These are phyloP conservation scores for Pocillopora grandis DNA, from an alignment of 92 coral and sea anemone genomes.

Conservation along the genomic window DNA sequence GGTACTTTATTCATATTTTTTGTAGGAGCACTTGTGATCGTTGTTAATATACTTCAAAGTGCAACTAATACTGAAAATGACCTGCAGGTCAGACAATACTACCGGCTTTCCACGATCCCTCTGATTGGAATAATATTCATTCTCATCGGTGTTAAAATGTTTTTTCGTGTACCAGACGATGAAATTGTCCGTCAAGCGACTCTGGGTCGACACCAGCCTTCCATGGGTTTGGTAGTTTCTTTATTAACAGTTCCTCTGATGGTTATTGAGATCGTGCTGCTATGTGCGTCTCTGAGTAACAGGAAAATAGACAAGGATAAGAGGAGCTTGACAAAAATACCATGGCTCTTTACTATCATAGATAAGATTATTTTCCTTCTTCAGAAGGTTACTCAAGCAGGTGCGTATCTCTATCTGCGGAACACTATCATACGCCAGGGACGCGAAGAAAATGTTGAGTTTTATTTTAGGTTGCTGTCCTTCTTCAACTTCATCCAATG, in stretches of 20 bases:
- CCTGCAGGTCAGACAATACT: conserved; percentile 17
- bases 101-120: conserved; percentile 48
- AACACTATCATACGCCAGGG: conserved; percentile 9
- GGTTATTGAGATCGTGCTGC: conserved; percentile 48
- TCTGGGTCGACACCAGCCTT: conserved; percentile 56
- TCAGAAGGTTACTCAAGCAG: conserved; percentile 67
- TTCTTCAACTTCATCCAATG: conserved; percentile 70
- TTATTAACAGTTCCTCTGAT: conserved; percentile 55
- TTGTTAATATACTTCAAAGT: conserved; percentile 41
- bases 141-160: conserved; percentile 37
- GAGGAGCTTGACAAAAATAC: not conserved
- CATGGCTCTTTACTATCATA: conserved; percentile 15
- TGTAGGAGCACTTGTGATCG: conserved; percentile 46
- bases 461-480: conserved; percentile 63
- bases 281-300: conserved; percentile 21
- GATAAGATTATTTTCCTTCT: conserved; percentile 28
- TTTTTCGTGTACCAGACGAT: conserved; percentile 44
- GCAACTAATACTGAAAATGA: not conserved
- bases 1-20: conserved; percentile 52
- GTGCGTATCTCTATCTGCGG: conserved; percentile 38
- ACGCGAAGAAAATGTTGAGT: conserved; percentile 41
- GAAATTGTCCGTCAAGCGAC: not conserved
- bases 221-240: conserved; percentile 65
- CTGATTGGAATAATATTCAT: conserved; percentile 50
- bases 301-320: not conserved